Evolutionary conservation across 2,888 invertebrate genomes (phyloP), one percentile per base, ranked within the genome.

Genomic region (Chorisops tibialis): DNA sequence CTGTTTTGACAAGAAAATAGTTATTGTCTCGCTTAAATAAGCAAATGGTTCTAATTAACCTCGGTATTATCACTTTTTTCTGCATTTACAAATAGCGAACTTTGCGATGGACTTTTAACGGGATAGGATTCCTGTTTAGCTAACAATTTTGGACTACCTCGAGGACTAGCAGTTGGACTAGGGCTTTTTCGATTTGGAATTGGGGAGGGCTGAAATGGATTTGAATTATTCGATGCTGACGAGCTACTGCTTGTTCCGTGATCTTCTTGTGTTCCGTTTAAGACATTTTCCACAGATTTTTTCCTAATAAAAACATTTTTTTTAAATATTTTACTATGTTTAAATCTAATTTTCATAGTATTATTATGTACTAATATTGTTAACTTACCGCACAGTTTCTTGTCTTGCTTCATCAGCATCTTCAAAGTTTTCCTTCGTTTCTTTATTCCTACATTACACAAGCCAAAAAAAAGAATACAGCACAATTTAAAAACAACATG

Each of bases 241-340:
- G 83, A 84, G 69, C 84, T 84, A 72, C 85, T 84, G 74, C 82
- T 85, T 70, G 82, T 82, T 18, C 82, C 83, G 63, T 85, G 84
- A 65, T 84, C 85, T 77, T 86, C 86, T 72, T 85, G 85, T 62
- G 85, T 85, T 67, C 84, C 83, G 73, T 83, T 81, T 68, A 85
- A 80, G 64, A 85, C 77, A 72, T 85, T 85, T 72, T 86, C 85
- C 72, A 85, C 84, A 9, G 85, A 85, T 72, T 85, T 85, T 75
- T 83, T 81, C 85, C 85, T 85, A 68, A 65, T 59, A 43, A 47
- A 43, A 61, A 61, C 54, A 52, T 38, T 14, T 48, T 47, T 24
- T 45, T 43, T 5, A 14, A 5, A 16, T 24, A 35, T 14, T 16
- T 16, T 22, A 48, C 6, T 14, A 35, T 50, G 12, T 30, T 11